A percentile compares a stretch with the other conserved stretches of the same genome.
phyloP scores from a whole-genome alignment of 2,888 invertebrate genomes.

The Nomada ruficornis region DNA sequence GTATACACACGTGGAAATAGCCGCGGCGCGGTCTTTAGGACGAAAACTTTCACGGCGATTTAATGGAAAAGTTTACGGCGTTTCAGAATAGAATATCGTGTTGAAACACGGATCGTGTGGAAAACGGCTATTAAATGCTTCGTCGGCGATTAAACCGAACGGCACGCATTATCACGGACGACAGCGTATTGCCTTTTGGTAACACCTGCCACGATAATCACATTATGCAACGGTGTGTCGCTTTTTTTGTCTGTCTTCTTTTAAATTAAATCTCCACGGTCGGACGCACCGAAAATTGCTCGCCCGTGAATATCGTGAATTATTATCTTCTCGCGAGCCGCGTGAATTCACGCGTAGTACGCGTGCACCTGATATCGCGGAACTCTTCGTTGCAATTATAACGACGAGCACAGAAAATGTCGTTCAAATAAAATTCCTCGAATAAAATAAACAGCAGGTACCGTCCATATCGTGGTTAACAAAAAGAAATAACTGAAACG shows the following conservation, averaged over 20 bases:
- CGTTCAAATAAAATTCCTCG: background rate
- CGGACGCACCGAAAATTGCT: constrained; percentile 46
- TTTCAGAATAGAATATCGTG: too few species aligned
- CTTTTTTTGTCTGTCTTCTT: constrained; percentile 11
- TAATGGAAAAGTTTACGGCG: background rate
- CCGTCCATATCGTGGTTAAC: too few species aligned
- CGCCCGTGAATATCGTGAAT: constrained; percentile 59
- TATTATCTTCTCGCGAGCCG: constrained; percentile 38
- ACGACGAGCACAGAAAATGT: background rate
- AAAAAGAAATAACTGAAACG: background rate
- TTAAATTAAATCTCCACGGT: constrained; percentile 61
- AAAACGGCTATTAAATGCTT: background rate
- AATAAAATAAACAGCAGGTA: background rate
- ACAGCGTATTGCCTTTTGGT: constrained; percentile 35
- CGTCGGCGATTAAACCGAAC: constrained; percentile 2
- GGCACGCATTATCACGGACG: constrained; percentile 32
- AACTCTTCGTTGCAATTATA: too few species aligned
- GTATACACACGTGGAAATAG: background rate
- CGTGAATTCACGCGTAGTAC: background rate
- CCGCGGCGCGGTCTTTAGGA: background rate
- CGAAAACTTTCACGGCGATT: background rate
- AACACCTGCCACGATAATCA: constrained; percentile 26
- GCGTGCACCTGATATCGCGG: too few species aligned
- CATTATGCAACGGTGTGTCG: constrained; percentile 32
- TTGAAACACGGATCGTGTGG: too few species aligned